Conservation (phyloP, 2,797 vertebrate genomes). For the Crotalus adamanteus region DNA sequence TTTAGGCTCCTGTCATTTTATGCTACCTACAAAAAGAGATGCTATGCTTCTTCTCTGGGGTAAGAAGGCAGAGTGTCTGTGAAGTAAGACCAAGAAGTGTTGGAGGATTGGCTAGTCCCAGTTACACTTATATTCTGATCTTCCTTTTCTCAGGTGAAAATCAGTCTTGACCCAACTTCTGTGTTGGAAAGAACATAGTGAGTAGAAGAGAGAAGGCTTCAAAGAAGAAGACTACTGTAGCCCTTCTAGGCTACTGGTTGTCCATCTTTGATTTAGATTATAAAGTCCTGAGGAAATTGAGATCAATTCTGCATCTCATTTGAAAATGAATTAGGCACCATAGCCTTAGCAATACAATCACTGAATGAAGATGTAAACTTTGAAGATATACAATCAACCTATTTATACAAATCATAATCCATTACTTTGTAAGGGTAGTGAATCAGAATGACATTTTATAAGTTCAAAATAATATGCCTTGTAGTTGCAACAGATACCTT, state of each 20-base stretch:
- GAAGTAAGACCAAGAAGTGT: background rate
- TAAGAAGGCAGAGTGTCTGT: background rate
- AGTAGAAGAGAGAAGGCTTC: background rate
- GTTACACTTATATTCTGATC: background rate
- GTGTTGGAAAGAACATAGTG: background rate
- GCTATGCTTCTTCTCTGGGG: background rate
- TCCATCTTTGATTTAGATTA: background rate
- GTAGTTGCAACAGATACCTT: background rate
- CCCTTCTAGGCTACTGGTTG: background rate
- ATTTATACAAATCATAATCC: background rate
- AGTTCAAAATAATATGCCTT: background rate
- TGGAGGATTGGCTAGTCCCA: background rate
- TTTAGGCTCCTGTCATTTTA: background rate
- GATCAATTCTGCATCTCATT: background rate
- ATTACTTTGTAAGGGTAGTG: background rate
- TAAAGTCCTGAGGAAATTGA: background rate
- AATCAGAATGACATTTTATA: background rate
- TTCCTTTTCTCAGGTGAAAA: background rate
- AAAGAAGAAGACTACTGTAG: background rate
- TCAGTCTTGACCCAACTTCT: background rate
- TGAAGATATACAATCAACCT: background rate
- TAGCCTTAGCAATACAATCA: background rate
- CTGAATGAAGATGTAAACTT: background rate
- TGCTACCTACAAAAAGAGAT: fast-evolving
- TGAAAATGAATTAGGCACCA: background rate